Evolutionary conservation across 1,140 invertebrate species (phyloP).

Genomic region (Melanaphis sacchari): DNA sequence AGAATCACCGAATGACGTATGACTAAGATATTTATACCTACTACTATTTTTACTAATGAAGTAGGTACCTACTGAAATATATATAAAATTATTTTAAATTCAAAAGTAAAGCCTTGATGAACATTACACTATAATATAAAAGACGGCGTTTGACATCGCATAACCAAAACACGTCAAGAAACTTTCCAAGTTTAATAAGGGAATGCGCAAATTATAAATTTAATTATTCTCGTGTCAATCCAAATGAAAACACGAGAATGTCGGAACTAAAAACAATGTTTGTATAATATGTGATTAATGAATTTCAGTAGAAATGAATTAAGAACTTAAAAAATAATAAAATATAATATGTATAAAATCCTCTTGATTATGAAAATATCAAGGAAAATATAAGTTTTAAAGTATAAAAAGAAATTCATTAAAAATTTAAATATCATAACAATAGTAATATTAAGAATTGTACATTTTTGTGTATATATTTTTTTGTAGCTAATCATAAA

Average conservation of each 20-base stretch:
- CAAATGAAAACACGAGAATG: neutral
- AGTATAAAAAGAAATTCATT: neutral
- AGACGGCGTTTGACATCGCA: neutral
- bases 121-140: neutral
- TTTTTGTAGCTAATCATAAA: neutral
- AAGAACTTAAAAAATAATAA: neutral
- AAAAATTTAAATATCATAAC: neutral
- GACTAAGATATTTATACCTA: neutral
- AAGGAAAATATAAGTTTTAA: neutral
- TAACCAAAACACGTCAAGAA: neutral
- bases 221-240: conserved; percentile 1
- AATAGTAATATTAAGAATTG: neutral
- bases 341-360: neutral
- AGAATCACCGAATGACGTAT: neutral
- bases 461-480: neutral
- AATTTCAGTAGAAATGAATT: neutral
- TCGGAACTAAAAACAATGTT: neutral
- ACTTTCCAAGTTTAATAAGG: neutral
- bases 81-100: conserved; percentile 11
- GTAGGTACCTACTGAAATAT: neutral
- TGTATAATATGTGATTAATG: neutral
- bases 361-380: neutral
- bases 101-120: neutral
- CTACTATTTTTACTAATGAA: neutral
- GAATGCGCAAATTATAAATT: neutral